Conservation (phyloP, 2,797 vertebrate genomes). For the Lindbergichthys nudifrons region DNA sequence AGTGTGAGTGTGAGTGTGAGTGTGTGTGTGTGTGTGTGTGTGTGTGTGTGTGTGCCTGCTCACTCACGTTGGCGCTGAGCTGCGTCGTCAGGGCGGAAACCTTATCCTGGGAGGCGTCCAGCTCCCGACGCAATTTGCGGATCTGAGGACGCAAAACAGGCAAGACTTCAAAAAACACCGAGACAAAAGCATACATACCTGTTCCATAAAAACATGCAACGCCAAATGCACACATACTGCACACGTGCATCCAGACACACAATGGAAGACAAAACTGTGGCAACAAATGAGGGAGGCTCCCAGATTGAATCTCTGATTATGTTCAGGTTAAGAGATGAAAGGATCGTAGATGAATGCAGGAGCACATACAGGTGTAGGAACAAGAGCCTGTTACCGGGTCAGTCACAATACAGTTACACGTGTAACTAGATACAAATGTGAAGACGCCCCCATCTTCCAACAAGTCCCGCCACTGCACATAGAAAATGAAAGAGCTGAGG, state of each 20-base stretch:
- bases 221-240: slow-evolving; percentile 8
- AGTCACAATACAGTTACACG: slow-evolving; percentile 53
- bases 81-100: slow-evolving; percentile 98
- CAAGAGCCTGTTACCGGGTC: slow-evolving; percentile 56
- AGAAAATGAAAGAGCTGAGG: slow-evolving; percentile 61
- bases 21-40: slow-evolving; percentile 14
- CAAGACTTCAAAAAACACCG: slow-evolving; percentile 17
- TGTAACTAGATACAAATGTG: slow-evolving; percentile 64
- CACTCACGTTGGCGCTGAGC: slow-evolving; percentile 95
- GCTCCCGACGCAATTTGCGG: slow-evolving; percentile 93
- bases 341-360: slow-evolving; percentile 22
- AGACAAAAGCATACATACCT: slow-evolving; percentile 28
- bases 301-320: slow-evolving; percentile 44
- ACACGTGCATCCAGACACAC: background rate
- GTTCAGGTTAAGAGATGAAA: slow-evolving; percentile 29
- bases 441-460: slow-evolving; percentile 61
- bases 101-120: slow-evolving; percentile 98
- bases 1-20: slow-evolving; percentile 6
- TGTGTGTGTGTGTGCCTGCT: background rate
- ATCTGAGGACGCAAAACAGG: slow-evolving; percentile 82
- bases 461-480: slow-evolving; percentile 47
- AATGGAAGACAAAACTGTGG: background rate
- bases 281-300: slow-evolving; percentile 50
- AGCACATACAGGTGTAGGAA: slow-evolving; percentile 56
- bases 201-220: background rate